phyloP scores from a whole-genome alignment of 2,797 vertebrate genomes.

The Ciconia nigra region DNA sequence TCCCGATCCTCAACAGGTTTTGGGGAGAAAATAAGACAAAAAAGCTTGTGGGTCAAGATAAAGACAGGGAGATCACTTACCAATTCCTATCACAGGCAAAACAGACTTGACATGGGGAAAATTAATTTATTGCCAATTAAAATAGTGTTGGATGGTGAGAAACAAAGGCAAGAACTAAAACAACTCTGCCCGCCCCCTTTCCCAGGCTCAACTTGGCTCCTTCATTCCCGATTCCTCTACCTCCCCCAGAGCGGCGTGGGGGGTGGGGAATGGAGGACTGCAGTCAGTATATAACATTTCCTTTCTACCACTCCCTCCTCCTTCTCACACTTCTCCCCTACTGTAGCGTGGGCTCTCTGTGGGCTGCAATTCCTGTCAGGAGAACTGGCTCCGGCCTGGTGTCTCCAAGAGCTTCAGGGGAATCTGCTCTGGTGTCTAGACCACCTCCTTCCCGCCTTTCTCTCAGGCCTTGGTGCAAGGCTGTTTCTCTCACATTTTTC shows the following conservation, averaged over 20 bases:
- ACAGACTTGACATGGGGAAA: not conserved
- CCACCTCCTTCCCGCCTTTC: not conserved
- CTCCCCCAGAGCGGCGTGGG: fast-evolving
- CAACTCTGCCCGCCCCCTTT: not conserved
- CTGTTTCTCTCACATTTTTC: not conserved
- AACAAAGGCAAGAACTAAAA: not conserved
- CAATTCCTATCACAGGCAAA: not conserved
- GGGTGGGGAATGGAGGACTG: not conserved
- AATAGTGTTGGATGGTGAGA: not conserved
- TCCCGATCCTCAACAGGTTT: not conserved
- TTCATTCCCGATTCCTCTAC: not conserved
- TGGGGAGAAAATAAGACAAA: not conserved
- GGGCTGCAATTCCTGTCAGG: not conserved
- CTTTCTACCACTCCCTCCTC: not conserved
- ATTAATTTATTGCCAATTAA: not conserved
- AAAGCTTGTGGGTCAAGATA: not conserved
- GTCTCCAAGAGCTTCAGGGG: not conserved
- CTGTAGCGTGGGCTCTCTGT: not conserved
- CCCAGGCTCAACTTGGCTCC: fast-evolving
- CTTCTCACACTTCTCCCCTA: not conserved
- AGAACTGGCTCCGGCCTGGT: not conserved
- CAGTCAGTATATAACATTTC: not conserved
- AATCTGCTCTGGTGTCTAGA: not conserved
- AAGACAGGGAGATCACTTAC: not conserved
- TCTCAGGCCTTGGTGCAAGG: not conserved